Evolutionary conservation across 23 tunicate genomes (phyloP), one percentile per base, ranked within the genome.

Genomic region (Diplosoma virens): DNA sequence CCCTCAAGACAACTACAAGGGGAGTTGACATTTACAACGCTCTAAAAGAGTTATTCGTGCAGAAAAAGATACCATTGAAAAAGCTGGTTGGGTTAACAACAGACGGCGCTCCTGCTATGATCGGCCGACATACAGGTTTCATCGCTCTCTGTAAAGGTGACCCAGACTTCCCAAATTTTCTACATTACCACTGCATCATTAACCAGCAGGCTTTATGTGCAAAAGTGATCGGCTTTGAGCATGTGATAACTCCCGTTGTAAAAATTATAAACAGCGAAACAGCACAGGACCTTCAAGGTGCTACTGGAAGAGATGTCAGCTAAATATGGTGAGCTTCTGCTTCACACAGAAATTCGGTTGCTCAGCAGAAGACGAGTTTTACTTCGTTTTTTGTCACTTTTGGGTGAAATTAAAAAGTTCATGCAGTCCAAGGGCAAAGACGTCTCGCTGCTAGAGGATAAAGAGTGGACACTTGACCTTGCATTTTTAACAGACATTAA

Each of bases 201-300:
- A 9, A 41, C 50, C 50, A 41, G 50, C 50, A 41, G 50, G 50
- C 50, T 41, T 41, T 41, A 41, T 41, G 50, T 41, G 50, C 9
- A 41, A 41, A 41, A 41, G 50, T 41, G 50, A 41, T 41, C 50
- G 50, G 50, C 50, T 7, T 41, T 41, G 50, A 41, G 50, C 50
- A 41, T 41, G 50, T 41, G 50, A 41, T 41, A 14, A 41, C 50
- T 41, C 50, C 50, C 50, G 50, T 41, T 41, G 50, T 41, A 41
- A 41, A 41, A 41, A 41, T 41, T 14, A 41, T 9, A 14, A 14
- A 41, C 50, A 41, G 50, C 50, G 14, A 58, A 58, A 17, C 66
- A 58, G 66, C 66, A 58, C 66, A 58, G 66, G 29, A 58, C 66
- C 11, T 58, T 58, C 29, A 58, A 25, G 66, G 29, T 24, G 27